These are phyloP conservation scores for Patiria miniata DNA, from an alignment of 35 echinoderm and acorn worm species.

Conservation along the genomic window DNA sequence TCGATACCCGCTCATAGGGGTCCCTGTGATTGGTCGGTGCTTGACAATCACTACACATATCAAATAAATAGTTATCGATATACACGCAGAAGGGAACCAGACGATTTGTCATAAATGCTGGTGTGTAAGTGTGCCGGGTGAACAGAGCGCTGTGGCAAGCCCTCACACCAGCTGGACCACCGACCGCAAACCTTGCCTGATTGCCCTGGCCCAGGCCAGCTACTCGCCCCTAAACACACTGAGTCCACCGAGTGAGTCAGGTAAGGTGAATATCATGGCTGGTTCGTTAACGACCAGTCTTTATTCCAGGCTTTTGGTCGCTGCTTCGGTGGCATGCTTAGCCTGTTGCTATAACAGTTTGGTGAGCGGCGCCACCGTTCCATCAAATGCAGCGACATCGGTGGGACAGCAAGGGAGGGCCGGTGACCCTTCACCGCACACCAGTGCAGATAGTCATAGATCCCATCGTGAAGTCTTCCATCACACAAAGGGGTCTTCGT, in stretches of 20 bases:
- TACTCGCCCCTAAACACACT: neutral
- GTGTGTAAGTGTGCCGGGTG: neutral
- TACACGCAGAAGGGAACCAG: conserved; percentile 16
- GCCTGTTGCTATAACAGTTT: neutral
- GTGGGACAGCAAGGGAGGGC: neutral
- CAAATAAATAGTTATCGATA: neutral
- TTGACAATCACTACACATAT: conserved; percentile 5
- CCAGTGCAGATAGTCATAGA: neutral
- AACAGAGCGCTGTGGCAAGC: neutral
- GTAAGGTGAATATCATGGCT: conserved; percentile 34
- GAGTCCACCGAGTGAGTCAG: neutral
- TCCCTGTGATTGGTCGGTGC: conserved; percentile 20
- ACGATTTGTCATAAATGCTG: conserved; percentile 1
- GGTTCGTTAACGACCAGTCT: conserved; percentile 24
- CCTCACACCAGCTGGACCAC: neutral
- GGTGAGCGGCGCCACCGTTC: neutral
- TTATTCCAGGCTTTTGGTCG: neutral
- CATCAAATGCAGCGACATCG: neutral
- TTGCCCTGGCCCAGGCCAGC: neutral
- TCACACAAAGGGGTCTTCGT: neutral
- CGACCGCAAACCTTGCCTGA: neutral
- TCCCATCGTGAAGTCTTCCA: neutral
- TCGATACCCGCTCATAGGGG: no score
- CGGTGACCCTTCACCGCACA: neutral
- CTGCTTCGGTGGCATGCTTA: neutral